Evolutionary conservation across 2,888 invertebrate species (phyloP).

Genomic region (Mycalesis mineus): DNA sequence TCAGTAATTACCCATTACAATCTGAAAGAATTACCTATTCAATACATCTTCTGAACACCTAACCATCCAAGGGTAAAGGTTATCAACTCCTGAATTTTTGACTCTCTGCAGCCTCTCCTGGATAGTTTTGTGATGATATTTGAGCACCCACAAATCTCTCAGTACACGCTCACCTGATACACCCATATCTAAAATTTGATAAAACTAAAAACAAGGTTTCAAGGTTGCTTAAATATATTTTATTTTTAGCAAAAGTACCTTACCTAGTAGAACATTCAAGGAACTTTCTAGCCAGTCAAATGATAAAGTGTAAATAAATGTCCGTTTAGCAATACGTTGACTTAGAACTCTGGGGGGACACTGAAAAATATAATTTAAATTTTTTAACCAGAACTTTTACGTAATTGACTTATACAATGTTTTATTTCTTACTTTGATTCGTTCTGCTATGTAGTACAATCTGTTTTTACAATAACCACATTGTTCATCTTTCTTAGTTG

Average conservation of each 20-base stretch:
- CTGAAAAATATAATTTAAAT: slow-evolving; percentile 38
- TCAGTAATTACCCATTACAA: no score
- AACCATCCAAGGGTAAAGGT: slow-evolving; percentile 82
- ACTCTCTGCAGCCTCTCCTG: slow-evolving; percentile 68
- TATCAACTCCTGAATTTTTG: slow-evolving; percentile 64
- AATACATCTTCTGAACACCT: slow-evolving; percentile 78
- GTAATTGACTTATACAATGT: not conserved
- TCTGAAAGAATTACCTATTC: slow-evolving; percentile 63
- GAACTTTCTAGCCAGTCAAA: slow-evolving; percentile 75
- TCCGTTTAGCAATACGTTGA: slow-evolving; percentile 67
- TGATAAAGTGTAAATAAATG: slow-evolving; percentile 76
- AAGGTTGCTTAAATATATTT: no score
- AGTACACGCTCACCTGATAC: slow-evolving; percentile 75
- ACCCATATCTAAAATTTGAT: slow-evolving; percentile 60
- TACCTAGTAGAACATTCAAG: slow-evolving; percentile 71
- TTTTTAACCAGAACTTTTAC: no score
- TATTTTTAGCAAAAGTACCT: no score
- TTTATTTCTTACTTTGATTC: slow-evolving; percentile 52
- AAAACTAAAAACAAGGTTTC: not conserved
- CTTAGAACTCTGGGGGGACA: slow-evolving; percentile 62
- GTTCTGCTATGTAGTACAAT: slow-evolving; percentile 76
- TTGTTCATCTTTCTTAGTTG: slow-evolving; percentile 57
- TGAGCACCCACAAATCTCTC: slow-evolving; percentile 81
- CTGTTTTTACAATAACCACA: slow-evolving; percentile 69
- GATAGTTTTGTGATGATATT: slow-evolving; percentile 77